Conservation (phyloP, 2,113 vertebrate genomes). For the Riparia riparia region DNA sequence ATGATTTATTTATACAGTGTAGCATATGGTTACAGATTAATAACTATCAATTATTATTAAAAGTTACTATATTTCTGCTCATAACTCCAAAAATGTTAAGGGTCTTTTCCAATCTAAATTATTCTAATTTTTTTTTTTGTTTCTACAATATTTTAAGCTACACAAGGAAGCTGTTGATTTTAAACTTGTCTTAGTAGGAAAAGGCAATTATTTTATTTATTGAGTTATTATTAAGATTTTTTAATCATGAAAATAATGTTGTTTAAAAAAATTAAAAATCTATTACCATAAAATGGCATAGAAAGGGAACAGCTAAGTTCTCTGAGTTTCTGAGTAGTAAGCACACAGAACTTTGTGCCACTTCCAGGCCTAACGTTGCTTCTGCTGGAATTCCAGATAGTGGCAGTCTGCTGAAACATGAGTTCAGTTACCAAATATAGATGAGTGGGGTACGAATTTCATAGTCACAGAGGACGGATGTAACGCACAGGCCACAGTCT, state of each 20-base stretch:
- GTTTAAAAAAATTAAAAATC: neutral
- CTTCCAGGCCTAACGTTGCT: conserved; percentile 53
- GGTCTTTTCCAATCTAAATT: neutral
- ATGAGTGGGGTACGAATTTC: conserved; percentile 78
- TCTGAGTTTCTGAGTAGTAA: conserved; percentile 62
- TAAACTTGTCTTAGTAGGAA: neutral
- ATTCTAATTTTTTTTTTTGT: neutral
- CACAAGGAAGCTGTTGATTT: neutral
- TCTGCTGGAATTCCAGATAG: conserved; percentile 79
- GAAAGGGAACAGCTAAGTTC: neutral
- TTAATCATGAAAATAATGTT: neutral
- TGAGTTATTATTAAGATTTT: too few species aligned
- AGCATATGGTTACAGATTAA: neutral
- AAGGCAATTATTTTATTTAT: neutral
- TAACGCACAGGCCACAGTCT: conserved; percentile 80
- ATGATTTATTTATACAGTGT: neutral
- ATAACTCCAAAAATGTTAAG: neutral
- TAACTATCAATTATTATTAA: neutral
- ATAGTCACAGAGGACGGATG: conserved; percentile 87
- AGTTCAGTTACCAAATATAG: conserved; percentile 96
- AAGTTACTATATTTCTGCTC: neutral
- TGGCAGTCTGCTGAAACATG: conserved; percentile 89
- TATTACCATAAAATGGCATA: neutral
- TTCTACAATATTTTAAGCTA: neutral
- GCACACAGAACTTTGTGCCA: conserved; percentile 42